These are phyloP conservation scores for Criorhina ranunculi DNA, from an alignment of 2,888 invertebrate genomes.

Conservation along the genomic window DNA sequence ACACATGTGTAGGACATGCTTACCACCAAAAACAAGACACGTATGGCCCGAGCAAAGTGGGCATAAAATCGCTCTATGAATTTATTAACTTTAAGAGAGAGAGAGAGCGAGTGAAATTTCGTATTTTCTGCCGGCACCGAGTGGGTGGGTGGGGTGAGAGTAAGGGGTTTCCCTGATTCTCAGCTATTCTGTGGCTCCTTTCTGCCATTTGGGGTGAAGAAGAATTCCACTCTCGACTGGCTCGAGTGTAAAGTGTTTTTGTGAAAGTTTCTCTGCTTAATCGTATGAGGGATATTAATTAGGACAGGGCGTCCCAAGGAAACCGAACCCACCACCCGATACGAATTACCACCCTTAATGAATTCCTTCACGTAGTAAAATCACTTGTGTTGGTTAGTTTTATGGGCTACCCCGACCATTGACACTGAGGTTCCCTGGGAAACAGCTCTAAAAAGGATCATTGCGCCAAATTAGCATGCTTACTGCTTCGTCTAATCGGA, in stretches of 20 bases:
- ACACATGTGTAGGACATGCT: conserved; percentile 34
- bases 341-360: conserved; percentile 56
- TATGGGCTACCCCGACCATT: conserved; percentile 45
- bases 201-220: conserved; percentile 29
- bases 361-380: conserved; percentile 70
- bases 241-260: conserved; percentile 56
- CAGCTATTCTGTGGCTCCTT: conserved; percentile 15
- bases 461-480: conserved; percentile 75
- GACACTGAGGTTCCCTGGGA: conserved; percentile 24
- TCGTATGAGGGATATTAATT: conserved; percentile 75
- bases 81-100: conserved; percentile 72
- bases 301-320: conserved; percentile 72
- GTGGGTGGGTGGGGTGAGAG: conserved; percentile 6
- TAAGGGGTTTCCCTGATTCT: conserved; percentile 22
- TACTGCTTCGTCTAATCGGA: conserved; percentile 74
- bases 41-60: conserved; percentile 71
- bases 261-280: conserved; percentile 62
- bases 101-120: conserved; percentile 55
- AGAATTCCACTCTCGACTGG: conserved; percentile 64
- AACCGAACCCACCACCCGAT: conserved; percentile 57
- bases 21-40: conserved; percentile 59
- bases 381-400: conserved; percentile 75
- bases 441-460: conserved; percentile 68
- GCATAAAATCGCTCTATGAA: conserved; percentile 77
- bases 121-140: conserved; percentile 54